A percentile compares a stretch with the other conserved stretches of the same genome.
These are phyloP conservation scores for Colossoma macropomum DNA, from an alignment of 2,113 vertebrate genomes.

Conservation along the genomic window DNA sequence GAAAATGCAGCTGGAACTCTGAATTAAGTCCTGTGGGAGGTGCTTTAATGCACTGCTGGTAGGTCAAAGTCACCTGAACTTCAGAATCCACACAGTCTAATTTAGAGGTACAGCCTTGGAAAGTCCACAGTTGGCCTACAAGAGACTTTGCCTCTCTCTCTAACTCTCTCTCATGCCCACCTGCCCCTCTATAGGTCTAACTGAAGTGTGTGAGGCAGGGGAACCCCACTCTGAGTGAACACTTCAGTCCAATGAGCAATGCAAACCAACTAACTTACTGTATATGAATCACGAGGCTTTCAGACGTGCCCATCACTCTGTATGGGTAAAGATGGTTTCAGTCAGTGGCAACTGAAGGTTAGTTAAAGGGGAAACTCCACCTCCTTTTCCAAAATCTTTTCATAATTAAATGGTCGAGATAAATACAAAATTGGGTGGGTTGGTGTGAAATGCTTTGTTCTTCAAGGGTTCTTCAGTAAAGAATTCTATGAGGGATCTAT, in stretches of 20 bases:
- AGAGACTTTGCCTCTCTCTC: slow-evolving; percentile 31
- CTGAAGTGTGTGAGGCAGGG: slow-evolving; percentile 19
- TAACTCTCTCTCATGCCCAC: slow-evolving; percentile 21
- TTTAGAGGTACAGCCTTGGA: slow-evolving; percentile 33
- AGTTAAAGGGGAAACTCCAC: no score
- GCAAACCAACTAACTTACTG: no score
- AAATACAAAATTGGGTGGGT: no score
- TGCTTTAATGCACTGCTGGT: neutral
- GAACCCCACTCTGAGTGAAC: neutral
- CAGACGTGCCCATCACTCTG: no score
- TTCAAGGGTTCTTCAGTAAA: no score
- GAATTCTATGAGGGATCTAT: no score
- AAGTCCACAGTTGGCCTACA: slow-evolving; percentile 56
- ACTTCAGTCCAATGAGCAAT: neutral
- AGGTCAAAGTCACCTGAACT: slow-evolving; percentile 36
- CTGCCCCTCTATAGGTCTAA: slow-evolving; percentile 36
- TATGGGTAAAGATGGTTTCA: no score
- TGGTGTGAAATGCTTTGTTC: no score
- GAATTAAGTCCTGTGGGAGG: neutral
- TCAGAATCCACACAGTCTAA: neutral
- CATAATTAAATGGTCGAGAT: no score
- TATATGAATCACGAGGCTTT: no score
- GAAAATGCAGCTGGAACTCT: slow-evolving; percentile 7
- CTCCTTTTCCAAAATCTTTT: no score
- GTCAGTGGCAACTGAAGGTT: no score